Evolutionary conservation across 2,797 vertebrate species (phyloP).

Genomic region (Pogoniulus pusillus): DNA sequence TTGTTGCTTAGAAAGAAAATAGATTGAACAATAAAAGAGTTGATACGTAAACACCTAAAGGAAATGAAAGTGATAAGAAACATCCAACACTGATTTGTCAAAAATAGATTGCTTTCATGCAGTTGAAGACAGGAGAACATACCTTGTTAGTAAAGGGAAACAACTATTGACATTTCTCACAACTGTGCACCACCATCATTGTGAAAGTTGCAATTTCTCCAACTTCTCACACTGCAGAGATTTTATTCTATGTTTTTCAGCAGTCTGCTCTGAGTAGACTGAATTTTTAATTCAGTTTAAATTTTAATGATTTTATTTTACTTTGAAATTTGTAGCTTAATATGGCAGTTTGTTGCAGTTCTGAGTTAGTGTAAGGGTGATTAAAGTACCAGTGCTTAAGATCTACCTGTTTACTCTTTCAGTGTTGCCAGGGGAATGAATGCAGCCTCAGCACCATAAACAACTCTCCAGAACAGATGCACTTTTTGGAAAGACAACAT

Average conservation of each 20-base stretch:
- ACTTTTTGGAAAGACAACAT: constrained; percentile 30
- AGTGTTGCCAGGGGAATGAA: background rate
- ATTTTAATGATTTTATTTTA: background rate
- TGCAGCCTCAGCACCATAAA: background rate
- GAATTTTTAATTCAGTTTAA: constrained; percentile 26
- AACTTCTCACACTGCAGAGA: rapidly evolving
- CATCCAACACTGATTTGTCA: background rate
- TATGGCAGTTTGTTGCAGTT: background rate
- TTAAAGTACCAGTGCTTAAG: background rate
- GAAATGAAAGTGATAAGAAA: background rate
- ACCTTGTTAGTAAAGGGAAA: background rate
- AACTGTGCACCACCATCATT: background rate
- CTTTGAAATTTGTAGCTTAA: background rate
- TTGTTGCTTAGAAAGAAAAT: background rate
- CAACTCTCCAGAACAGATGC: background rate
- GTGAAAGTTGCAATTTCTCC: background rate
- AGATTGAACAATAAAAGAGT: background rate
- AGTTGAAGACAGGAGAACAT: background rate
- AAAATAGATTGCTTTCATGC: background rate
- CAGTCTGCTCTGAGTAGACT: background rate
- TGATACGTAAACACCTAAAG: background rate
- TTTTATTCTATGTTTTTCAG: background rate
- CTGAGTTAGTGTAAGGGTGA: background rate
- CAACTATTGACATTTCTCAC: background rate
- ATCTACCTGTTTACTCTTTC: constrained; percentile 38